Evolutionary conservation across 2,797 vertebrate species (phyloP), one percentile per base, ranked within the genome.

Genomic region (Megalops cyprinoides): DNA sequence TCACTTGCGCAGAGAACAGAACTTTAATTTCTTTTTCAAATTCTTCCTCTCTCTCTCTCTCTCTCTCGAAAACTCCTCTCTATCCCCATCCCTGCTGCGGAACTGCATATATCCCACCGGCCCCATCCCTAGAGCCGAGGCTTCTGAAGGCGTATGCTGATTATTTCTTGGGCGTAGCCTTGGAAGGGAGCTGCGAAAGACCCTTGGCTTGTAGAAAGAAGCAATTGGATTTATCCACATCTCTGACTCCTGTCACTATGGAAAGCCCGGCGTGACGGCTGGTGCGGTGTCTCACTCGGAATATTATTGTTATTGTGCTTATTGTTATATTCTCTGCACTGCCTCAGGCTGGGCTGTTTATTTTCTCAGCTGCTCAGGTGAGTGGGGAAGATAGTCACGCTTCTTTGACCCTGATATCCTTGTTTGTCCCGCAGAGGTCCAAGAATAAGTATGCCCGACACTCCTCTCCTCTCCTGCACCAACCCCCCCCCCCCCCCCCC

Each of bases 231-330:
- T 44, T 49, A 85, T 87, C 85, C 82, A 82, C 78, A 67, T 62
- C 77, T 49, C 15, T 88, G 87, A 88, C 86, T 85, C 62, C 55
- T 82, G 83, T 91, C 90, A 90, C 90, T 87, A 84, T 15, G 81
- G 88, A 85, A 87, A 84, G 84, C 62, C 85, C 83, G 82, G 73
- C 86, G 85, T 91, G 89, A 89, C 88, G 89, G 56, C 87, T 85
- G 86, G 77, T 0, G 53, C 78, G 79, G 53, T 86, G 85, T 89
- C 85, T 80, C 84, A 82, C 86, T 86, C 82, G 81, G 92, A 88
- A 88, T 82, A 78, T 28, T 28, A 56, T 44, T 86, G 23, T 18
- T 31, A 28, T 51, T 51, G 42, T 65, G 20, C 31, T 78, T 67
- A 28, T 67, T 65, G 25, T 65, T 31, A 78, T 62, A 23, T 44